Base-by-base conservation (phyloP, 2,888 invertebrate species). In the Amaurobius ferox region DNA sequence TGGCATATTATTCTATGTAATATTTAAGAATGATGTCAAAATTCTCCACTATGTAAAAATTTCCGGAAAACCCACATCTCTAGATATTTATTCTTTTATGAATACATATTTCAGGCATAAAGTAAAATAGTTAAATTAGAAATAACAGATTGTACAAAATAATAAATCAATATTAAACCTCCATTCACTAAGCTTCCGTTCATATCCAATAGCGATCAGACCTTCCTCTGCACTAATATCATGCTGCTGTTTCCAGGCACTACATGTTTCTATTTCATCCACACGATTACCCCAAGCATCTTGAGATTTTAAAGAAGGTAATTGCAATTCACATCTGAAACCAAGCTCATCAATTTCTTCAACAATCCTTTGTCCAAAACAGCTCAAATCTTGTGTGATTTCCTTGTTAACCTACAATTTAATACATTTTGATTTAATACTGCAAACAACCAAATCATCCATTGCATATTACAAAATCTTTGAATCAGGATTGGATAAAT, bases 201-300 rank as follows among this genome's bases (percentile, higher is more conserved):
- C 92, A 89, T 93, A 93, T 0, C 92, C 92, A 79, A 91, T 90
- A 0, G 92, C 91, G 64, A 93, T 90, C 0, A 93, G 90, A 0
- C 93, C 93, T 89, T 93, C 93, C 89, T 93, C 92, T 2, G 93
- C 93, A 6, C 93, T 91, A 26, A 93, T 91, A 23, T 90, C 89
- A 88, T 93, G 93, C 91, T 93, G 91, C 80, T 90, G 89, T 67
- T 91, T 91, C 93, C 93, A 93, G 9, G 93, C 93, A 19, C 90
- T 89, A 79, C 92, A 92, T 0, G 93, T 93, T 28, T 92, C 90
- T n/a, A 93, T 90, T 39, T 91, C 89, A 89, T 93, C 93, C 0
- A 92, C 90, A 28, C 92, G 87, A 73, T 91, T 90, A 7, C 93
- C 93, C 93, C 93, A 93, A 1, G 93, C 92, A 89, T 93, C 91